Evolutionary conservation across 2,113 vertebrate genomes (phyloP).

Genomic region (Hirundichthys speculiger): DNA sequence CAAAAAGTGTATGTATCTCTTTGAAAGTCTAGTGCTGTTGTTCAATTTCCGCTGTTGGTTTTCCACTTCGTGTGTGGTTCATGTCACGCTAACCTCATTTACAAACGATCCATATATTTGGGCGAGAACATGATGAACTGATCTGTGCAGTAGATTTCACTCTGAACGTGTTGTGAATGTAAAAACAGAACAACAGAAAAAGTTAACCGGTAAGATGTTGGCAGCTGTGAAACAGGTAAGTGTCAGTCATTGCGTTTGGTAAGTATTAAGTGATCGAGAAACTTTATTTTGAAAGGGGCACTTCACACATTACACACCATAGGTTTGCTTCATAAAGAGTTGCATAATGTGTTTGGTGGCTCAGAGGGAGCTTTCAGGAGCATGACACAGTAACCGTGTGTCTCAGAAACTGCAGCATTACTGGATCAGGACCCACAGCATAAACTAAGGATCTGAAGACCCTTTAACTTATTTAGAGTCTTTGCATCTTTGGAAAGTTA

Average conservation of each 20-base stretch:
- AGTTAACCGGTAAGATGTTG: too few relatives aligned
- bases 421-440: not conserved
- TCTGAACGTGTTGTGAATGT: constrained; percentile 44
- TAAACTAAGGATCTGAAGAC: not conserved
- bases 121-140: constrained; percentile 40
- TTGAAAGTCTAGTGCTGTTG: constrained; percentile 81
- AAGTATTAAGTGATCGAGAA: constrained; percentile 55
- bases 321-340: too few relatives aligned
- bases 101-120: constrained; percentile 22
- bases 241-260: constrained; percentile 45
- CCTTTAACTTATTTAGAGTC: too few relatives aligned
- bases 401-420: not conserved
- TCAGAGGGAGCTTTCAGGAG: not conserved
- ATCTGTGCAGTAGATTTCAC: constrained; percentile 35
- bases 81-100: constrained; percentile 49
- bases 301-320: constrained; percentile 9
- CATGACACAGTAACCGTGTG: not conserved
- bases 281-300: constrained; percentile 20
- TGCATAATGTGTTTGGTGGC: too few relatives aligned
- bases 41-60: constrained; percentile 50
- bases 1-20: constrained; percentile 99
- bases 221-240: constrained; percentile 73
- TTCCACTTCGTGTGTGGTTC: constrained; percentile 44
- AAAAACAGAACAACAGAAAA: constrained; percentile 37
- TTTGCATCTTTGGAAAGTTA: too few relatives aligned